Conservation (phyloP, 2,888 invertebrate genomes). For the Drosophila mulleri region DNA sequence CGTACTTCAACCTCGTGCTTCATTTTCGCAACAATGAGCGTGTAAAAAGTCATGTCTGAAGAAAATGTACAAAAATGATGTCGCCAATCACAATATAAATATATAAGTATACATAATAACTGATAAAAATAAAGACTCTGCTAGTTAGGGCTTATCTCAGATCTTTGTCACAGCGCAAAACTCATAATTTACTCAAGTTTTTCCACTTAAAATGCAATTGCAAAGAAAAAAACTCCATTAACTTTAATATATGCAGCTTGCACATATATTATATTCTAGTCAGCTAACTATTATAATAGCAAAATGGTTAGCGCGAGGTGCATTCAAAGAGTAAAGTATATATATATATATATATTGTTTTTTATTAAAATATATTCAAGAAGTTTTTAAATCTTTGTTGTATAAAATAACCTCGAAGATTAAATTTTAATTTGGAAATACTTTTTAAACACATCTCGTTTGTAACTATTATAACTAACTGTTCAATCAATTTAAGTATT, state of each 20-base stretch:
- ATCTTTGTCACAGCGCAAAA: conserved; percentile 12
- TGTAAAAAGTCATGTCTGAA: neutral
- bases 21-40: conserved; percentile 41
- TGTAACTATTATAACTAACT: neutral
- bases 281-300: neutral
- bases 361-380: neutral
- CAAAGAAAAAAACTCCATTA: neutral
- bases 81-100: conserved; percentile 8
- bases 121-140: conserved; percentile 2
- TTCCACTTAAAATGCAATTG: conserved; percentile 25
- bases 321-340: neutral
- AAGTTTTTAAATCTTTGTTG: neutral
- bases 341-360: no score
- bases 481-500: no score
- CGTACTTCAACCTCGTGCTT: conserved; percentile 46
- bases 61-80: conserved; percentile 22
- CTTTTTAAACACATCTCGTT: neutral
- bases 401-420: neutral
- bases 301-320: neutral
- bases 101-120: conserved; percentile 6
- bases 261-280: neutral
- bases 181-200: conserved; percentile 22
- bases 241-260: neutral
- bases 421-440: neutral
- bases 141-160: conserved; percentile 29